Evolutionary conservation across 2,888 invertebrate genomes (phyloP).

Genomic region (Pegoplata infirma): DNA sequence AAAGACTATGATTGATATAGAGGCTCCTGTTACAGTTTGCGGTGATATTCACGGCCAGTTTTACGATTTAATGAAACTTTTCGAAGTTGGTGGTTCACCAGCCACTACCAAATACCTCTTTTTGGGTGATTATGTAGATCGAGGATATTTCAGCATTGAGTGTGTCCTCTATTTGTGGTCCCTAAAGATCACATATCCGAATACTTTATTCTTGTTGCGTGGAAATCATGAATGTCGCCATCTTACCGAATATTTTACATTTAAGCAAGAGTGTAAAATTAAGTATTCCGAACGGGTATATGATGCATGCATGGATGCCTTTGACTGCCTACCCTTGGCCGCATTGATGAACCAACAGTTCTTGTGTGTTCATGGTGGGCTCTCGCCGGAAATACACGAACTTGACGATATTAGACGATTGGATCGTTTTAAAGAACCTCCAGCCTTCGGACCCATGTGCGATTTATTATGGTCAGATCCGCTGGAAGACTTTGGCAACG

Average conservation of each 20-base stretch:
- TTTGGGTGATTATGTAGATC: slow-evolving; percentile 98
- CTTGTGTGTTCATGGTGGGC: slow-evolving; percentile 99
- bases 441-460: slow-evolving; percentile 99
- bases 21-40: slow-evolving; percentile 99
- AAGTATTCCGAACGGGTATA: slow-evolving; percentile 99
- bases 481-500: slow-evolving; percentile 98
- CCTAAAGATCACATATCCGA: slow-evolving; percentile 97
- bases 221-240: slow-evolving; percentile 99
- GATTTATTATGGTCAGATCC: slow-evolving; percentile 99
- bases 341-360: slow-evolving; percentile 99
- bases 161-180: slow-evolving; percentile 99
- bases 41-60: slow-evolving; percentile 99
- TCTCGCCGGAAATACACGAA: slow-evolving; percentile 99
- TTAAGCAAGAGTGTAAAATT: slow-evolving; percentile 99
- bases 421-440: slow-evolving; percentile 99
- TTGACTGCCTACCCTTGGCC: slow-evolving; percentile 99
- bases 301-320: slow-evolving; percentile 99
- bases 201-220: slow-evolving; percentile 98
- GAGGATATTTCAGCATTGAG: slow-evolving; percentile 89
- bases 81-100: slow-evolving; percentile 96
- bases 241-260: slow-evolving; percentile 99
- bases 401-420: slow-evolving; percentile 98
- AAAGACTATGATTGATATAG: slow-evolving; percentile 99
- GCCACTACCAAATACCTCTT: slow-evolving; percentile 99
- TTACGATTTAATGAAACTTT: slow-evolving; percentile 99